Evolutionary conservation across 2,888 invertebrate species (phyloP).

Genomic region (Smittia sp.): DNA sequence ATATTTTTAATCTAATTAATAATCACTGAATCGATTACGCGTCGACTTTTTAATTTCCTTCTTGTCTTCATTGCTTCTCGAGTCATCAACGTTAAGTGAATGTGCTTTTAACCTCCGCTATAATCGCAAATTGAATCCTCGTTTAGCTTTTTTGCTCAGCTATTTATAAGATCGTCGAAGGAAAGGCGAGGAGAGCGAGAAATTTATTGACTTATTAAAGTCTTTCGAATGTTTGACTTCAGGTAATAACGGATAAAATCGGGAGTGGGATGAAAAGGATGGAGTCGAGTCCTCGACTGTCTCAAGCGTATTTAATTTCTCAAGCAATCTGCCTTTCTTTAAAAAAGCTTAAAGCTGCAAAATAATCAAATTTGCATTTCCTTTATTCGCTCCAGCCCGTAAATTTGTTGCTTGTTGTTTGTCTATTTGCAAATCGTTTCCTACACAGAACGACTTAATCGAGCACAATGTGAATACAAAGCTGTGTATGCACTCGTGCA

Average conservation of each 20-base stretch:
- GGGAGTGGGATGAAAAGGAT: no score
- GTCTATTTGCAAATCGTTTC: neutral
- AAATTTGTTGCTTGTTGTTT: no score
- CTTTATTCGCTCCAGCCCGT: no score
- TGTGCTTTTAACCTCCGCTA: neutral
- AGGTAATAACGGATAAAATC: no score
- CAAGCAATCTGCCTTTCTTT: no score
- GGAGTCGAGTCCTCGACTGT: no score
- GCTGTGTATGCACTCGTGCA: no score
- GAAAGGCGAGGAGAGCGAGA: neutral
- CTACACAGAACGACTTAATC: neutral
- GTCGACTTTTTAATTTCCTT: neutral
- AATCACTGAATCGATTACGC: constrained; percentile 2
- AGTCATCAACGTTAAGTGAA: neutral
- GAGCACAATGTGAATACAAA: neutral
- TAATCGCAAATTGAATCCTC: no score
- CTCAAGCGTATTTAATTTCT: no score
- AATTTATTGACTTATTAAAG: constrained; percentile 11
- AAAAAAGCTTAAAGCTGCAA: no score
- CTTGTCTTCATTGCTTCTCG: neutral
- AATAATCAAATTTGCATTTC: no score
- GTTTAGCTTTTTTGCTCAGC: neutral
- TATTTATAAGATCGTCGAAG: neutral
- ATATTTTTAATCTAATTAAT: constrained; percentile 22
- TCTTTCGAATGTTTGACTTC: neutral